phyloP scores from a whole-genome alignment of 2,113 vertebrate genomes.

The Dendrocopos noguchii region DNA sequence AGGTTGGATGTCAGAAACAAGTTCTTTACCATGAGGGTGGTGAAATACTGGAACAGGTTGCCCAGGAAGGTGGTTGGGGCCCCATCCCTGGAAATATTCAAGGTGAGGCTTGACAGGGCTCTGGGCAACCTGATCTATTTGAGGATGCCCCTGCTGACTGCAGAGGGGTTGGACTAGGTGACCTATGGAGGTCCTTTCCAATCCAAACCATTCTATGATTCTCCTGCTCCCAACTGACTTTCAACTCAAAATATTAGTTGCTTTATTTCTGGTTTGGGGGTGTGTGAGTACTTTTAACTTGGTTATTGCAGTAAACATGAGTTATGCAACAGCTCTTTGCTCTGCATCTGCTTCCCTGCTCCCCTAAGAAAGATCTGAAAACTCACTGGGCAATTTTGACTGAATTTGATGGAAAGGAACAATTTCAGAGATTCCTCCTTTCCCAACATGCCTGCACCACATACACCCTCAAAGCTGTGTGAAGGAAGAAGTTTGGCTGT shows the following conservation, averaged over 20 bases:
- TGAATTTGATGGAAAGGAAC: not conserved
- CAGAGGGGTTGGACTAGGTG: too few species aligned
- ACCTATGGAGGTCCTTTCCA: too few species aligned
- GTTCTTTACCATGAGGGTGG: too few species aligned
- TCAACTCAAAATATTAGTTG: not conserved
- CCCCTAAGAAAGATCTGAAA: not conserved
- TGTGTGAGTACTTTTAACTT: not conserved
- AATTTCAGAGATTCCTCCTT: not conserved
- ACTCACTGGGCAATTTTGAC: not conserved
- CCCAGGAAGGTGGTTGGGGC: too few species aligned
- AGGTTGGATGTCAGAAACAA: too few species aligned
- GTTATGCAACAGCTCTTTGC: constrained; percentile 2
- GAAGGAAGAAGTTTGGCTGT: not conserved
- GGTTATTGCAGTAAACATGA: not conserved
- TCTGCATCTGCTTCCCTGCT: constrained; percentile 2
- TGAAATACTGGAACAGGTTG: too few species aligned
- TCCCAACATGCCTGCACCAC: not conserved
- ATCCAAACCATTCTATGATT: not conserved
- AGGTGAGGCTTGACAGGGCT: too few species aligned
- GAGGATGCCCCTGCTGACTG: too few species aligned
- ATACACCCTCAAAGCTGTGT: not conserved
- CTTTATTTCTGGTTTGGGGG: not conserved
- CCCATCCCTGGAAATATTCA: too few species aligned
- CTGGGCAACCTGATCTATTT: too few species aligned
- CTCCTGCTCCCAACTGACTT: not conserved